Conservation (phyloP, 2,888 invertebrate genomes). For the Drosophila pseudotalamancana region DNA sequence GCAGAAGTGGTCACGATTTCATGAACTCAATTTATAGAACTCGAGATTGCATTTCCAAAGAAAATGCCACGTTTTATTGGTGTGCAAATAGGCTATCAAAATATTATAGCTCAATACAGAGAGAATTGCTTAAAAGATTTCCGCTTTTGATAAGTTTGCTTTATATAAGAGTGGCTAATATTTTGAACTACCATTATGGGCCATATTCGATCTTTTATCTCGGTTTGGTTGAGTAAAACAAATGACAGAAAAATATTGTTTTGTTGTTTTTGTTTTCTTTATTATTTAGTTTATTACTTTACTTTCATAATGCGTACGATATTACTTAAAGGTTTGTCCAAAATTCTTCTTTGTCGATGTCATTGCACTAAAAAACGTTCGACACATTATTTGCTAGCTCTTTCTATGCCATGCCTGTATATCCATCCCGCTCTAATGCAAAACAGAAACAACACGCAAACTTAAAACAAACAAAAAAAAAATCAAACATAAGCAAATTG, state of each 20-base stretch:
- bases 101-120: background rate
- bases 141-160: background rate
- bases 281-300: conserved; percentile 58
- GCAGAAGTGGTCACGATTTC: background rate
- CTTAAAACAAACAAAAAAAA: conserved; percentile 23
- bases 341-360: conserved; percentile 15
- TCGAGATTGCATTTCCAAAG: background rate
- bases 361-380: conserved; percentile 51
- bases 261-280: conserved; percentile 18
- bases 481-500: conserved; percentile 57
- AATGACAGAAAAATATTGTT: background rate
- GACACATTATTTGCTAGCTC: conserved; percentile 29
- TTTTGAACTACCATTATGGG: too few species aligned
- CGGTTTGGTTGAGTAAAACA: background rate
- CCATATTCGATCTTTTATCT: too few species aligned
- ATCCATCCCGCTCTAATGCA: conserved; percentile 49
- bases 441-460: conserved; percentile 35
- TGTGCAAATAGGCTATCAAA: background rate
- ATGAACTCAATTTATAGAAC: background rate
- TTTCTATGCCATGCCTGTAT: conserved; percentile 36
- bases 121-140: background rate
- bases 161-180: background rate
- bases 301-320: conserved; percentile 60
- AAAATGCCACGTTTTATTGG: background rate
- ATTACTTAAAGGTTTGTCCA: conserved; percentile 29